A percentile compares a stretch with the other conserved stretches of the same genome.
phyloP scores from a whole-genome alignment of 2,113 vertebrate genomes.

The Strix uralensis region DNA sequence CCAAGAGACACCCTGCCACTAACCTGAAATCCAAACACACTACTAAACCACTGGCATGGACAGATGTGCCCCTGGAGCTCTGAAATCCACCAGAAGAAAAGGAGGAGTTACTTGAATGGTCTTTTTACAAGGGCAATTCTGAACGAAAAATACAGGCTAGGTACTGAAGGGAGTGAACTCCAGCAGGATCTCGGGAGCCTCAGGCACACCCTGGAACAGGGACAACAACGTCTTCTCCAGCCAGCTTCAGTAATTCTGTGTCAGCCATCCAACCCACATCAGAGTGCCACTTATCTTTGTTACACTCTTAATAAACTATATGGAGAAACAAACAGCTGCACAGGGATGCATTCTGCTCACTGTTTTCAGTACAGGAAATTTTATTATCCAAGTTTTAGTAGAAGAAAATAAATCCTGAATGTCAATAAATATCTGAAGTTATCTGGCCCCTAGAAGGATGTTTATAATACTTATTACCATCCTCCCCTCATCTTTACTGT shows the following conservation, averaged over 20 bases:
- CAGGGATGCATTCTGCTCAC: neutral
- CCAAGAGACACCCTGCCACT: neutral
- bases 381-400: neutral
- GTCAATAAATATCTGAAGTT: constrained; percentile 8
- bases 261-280: neutral
- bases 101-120: neutral
- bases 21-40: neutral
- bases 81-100: neutral
- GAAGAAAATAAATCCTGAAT: constrained; percentile 15
- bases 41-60: neutral
- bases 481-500: neutral
- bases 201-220: neutral
- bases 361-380: neutral
- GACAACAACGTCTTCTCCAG: neutral
- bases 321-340: neutral
- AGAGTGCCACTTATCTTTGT: neutral
- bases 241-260: neutral
- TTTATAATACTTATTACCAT: constrained; percentile 20
- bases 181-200: neutral
- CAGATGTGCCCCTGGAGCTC: neutral
- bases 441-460: neutral
- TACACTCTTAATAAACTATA: neutral
- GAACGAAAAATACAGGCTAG: neutral
- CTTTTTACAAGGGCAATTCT: neutral
- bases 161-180: neutral